Percentiles rank a stretch among this genome's conserved stretches.
Conservation (phyloP, 53 echinoderm and acorn worm species). For the Luidia sarsii region DNA sequence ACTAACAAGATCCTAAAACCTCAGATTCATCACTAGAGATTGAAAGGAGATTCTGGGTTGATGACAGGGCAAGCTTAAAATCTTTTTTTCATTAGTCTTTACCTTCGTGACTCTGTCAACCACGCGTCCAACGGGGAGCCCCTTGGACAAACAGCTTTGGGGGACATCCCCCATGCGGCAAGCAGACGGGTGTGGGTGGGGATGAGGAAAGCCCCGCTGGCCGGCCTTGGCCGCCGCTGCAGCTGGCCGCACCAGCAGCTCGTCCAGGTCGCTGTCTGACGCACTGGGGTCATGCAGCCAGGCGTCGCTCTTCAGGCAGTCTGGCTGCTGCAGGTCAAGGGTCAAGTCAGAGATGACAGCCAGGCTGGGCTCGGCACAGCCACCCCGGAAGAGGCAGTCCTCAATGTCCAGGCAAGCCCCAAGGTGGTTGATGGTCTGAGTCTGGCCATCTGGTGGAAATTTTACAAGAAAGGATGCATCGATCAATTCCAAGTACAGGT, state of each 20-base stretch:
- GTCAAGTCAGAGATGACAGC: conserved; percentile 14
- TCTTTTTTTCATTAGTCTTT: too few relatives aligned
- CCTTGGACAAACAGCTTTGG: conserved; percentile 15
- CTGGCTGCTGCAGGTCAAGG: conserved; percentile 5
- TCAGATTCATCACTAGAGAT: too few relatives aligned
- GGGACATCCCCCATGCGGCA: not conserved
- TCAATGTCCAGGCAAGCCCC: conserved; percentile 47
- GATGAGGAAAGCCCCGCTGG: conserved; percentile 1
- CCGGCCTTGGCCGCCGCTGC: not conserved
- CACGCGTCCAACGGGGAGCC: conserved; percentile 12
- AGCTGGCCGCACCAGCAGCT: conserved; percentile 12
- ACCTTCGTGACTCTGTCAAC: conserved; percentile 48
- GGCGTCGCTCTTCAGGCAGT: conserved; percentile 46
- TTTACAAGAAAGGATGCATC: too few relatives aligned
- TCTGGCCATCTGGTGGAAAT: conserved; percentile 38
- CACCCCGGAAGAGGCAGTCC: conserved; percentile 7
- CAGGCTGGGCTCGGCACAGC: conserved; percentile 1
- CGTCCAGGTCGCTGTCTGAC: conserved; percentile 42
- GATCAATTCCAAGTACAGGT: too few relatives aligned
- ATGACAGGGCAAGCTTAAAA: too few relatives aligned
- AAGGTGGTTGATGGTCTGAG: conserved; percentile 37
- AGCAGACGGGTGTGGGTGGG: conserved; percentile 10
- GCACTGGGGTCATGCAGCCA: conserved; percentile 26
- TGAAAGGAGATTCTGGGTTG: too few relatives aligned
- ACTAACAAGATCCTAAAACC: too few relatives aligned